Conservation (phyloP, 1,140 invertebrate species). For the Macrobrachium rosenbergii region DNA sequence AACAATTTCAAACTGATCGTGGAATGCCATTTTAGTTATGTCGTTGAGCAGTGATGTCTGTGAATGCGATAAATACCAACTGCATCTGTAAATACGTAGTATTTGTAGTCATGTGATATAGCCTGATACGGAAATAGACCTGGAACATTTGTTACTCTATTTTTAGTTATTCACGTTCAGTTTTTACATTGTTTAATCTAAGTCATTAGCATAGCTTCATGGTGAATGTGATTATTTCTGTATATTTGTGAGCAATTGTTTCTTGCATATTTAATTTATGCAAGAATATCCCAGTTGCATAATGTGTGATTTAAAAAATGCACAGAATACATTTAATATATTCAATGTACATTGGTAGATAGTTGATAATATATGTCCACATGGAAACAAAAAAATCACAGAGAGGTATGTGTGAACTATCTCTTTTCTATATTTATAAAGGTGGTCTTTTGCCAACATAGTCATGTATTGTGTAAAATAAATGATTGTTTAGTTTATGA, state of each 20-base stretch:
- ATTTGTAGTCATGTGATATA: too few species aligned
- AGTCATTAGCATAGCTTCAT: conserved; percentile 52
- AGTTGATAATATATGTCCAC: conserved; percentile 55
- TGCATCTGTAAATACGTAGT: too few species aligned
- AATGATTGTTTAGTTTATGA: conserved; percentile 60
- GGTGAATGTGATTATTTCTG: conserved; percentile 62
- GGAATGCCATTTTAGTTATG: conserved; percentile 8
- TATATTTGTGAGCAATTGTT: conserved; percentile 63
- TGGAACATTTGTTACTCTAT: conserved; percentile 10
- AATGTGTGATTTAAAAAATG: conserved; percentile 57
- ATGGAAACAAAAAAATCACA: conserved; percentile 40
- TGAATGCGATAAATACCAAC: too few species aligned
- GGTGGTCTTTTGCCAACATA: conserved; percentile 63
- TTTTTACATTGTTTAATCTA: conserved; percentile 56
- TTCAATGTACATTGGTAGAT: conserved; percentile 61
- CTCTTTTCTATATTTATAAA: conserved; percentile 65
- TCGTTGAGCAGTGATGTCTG: too few species aligned
- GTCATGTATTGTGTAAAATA: conserved; percentile 64
- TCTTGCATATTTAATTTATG: conserved; percentile 52
- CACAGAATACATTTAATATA: conserved; percentile 61
- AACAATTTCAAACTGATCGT: conserved; percentile 42
- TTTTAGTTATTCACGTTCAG: conserved; percentile 39
- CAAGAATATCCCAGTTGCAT: conserved; percentile 60
- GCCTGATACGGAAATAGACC: too few species aligned
- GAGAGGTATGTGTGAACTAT: conserved; percentile 57